Base-by-base conservation (phyloP, 1,140 invertebrate genomes). In the Hylaeus volcanicus region DNA sequence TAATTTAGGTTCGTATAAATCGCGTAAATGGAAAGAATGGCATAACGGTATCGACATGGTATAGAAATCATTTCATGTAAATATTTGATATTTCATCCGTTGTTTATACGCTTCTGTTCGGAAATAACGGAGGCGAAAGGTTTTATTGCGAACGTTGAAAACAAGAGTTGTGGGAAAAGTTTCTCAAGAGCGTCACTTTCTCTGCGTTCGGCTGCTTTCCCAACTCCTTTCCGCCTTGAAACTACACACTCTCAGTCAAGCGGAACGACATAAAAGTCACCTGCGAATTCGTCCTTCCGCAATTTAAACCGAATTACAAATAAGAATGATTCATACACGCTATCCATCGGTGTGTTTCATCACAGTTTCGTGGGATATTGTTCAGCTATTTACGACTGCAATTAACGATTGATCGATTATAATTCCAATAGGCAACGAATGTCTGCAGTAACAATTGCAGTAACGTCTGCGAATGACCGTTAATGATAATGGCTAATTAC, bases 111-210 rank as follows among this genome's bases (percentile, higher is more conserved):
- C 12, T n/a, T 72, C 11, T 53, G 12, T 15, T 63, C 15, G 51
- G 26, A 61, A 14, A 60, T 56, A n/a, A n/a, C 2, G 45, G 15
- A 43, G 69, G 72, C 56, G 73, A 69, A 77, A 65, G 55, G 69
- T 53, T 56, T 78, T 71, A 72, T 78, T 81, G 70, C 71, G 74
- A 74, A 86, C 83, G 77, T 86, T 84, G 89, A 88, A 88, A 86
- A 86, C 80, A 88, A 90, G 89, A 89, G 86, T 87, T 87, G 88
- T 91, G 90, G 90, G 89, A 91, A 90, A 89, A 91, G 86, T 90
- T 90, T 89, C 86, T 86, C 83, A 81, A 83, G 88, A 89, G 75
- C 86, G 87, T 88, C 88, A 91, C 90, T 90, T 91, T 91, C 90
- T 89, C 90, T 88, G 85, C 88, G 81, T 84, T 86, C 81, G 85